phyloP scores from a whole-genome alignment of 2,797 vertebrate genomes.

The Zonotrichia albicollis region DNA sequence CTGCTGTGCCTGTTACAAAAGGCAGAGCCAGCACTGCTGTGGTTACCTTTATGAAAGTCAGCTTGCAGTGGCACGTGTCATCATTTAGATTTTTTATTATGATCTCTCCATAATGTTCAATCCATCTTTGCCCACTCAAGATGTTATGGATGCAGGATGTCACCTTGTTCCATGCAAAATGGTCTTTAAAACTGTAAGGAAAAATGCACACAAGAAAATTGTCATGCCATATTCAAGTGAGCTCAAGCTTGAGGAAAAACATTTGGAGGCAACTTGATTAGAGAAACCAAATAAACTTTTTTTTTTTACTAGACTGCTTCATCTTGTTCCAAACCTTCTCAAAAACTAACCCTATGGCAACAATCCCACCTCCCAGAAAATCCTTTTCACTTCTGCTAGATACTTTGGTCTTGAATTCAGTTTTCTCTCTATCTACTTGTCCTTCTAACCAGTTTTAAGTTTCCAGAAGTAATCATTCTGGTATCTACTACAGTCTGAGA shows the following conservation, averaged over 20 bases:
- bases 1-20: background rate
- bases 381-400: background rate
- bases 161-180: constrained; percentile 98
- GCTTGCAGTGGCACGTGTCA: constrained; percentile 90
- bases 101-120: constrained; percentile 99
- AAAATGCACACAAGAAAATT: background rate
- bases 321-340: background rate
- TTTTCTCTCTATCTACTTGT: background rate
- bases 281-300: background rate
- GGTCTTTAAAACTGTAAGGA: constrained; percentile 86
- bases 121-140: constrained; percentile 96
- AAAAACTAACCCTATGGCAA: background rate
- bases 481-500: background rate
- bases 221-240: background rate
- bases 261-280: background rate
- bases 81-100: constrained; percentile 88
- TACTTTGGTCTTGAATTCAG: background rate
- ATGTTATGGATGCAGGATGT: constrained; percentile 99
- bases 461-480: background rate
- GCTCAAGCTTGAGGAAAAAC: background rate
- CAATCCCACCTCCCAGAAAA: background rate
- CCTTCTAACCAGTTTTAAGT: background rate
- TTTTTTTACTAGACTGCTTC: background rate
- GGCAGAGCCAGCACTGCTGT: background rate
- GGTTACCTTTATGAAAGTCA: constrained; percentile 93